Base-by-base conservation (phyloP, 2,888 invertebrate species). In the Volucella inflata region DNA sequence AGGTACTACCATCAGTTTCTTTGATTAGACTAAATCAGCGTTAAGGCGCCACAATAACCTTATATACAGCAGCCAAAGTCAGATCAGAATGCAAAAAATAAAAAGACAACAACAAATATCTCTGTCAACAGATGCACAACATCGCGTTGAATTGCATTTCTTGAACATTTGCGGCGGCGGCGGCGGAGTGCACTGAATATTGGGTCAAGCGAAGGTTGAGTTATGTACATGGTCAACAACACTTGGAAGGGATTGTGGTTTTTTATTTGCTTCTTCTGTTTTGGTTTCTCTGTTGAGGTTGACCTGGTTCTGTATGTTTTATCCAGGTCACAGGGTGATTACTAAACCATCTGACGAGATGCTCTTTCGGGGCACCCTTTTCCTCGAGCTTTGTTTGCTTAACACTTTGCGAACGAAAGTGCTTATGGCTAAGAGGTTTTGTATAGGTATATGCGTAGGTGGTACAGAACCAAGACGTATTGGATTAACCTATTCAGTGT, bases 31-130 rank as follows among this genome's bases (percentile, higher is more conserved):
- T 42, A 71, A 76, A 85, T 76, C 85, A 85, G 81, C 81, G 76
- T 81, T 77, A 81, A 85, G 85, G 85, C 85, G 81, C 85, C 85
- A 85, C 85, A 68, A 72, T 85, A 67, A 81, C 72, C 76, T 75
- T 71, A 62, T 59, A 75, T 74, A 68, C 17, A 42, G 11, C 12
- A 8, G 40, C 6, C 30, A 30, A 30, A 30, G 30, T 6, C 30
- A 71, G 53, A 36, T 16, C 40, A 71, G 62, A 75, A 80, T 84
- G 84, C 65, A 46, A 74, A 62, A 80, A 42, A 30, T 4, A 30
- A 30, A 30, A 30, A 30, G 0, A 2, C 30, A 62, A 67, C 40
- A 77, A 48, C 55, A 62, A 40, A 48, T 44, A 21, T 12, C 51
- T 74, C 53, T 60, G 71, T 71, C 79, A 70, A 67, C 70, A 57